Evolutionary conservation across 2,797 vertebrate genomes (phyloP).

Genomic region (Brachyalestes nurse): DNA sequence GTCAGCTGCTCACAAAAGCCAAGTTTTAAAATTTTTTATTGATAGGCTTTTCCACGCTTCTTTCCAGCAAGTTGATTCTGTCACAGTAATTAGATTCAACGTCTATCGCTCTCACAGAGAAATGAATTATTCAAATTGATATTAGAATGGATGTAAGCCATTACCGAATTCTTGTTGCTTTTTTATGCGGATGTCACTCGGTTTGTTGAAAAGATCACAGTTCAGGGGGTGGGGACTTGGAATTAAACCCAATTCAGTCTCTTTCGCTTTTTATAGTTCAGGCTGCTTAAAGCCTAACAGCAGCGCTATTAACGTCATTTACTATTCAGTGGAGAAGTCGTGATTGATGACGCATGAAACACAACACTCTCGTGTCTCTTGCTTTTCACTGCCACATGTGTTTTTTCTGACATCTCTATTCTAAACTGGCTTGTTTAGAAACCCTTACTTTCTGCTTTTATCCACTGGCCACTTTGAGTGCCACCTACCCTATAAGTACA

Average conservation of each 20-base stretch:
- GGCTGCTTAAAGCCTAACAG: constrained; percentile 11
- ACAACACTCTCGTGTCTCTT: not conserved
- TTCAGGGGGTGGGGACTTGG: not conserved
- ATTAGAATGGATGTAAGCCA: constrained; percentile 53
- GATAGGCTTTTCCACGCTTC: constrained; percentile 21
- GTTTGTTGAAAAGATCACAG: constrained; percentile 43
- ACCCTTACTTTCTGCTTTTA: not conserved
- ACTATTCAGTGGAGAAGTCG: constrained; percentile 7
- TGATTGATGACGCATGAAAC: constrained; percentile 26
- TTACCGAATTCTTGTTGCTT: constrained; percentile 52
- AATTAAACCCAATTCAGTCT: constrained; percentile 54
- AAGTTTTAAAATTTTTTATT: constrained; percentile 30
- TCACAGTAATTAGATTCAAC: constrained; percentile 55
- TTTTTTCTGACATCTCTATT: not conserved
- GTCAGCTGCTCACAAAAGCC: constrained; percentile 26
- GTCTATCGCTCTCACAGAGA: constrained; percentile 40
- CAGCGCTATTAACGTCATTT: constrained; percentile 25
- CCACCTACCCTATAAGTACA: not conserved
- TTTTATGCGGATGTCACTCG: constrained; percentile 53
- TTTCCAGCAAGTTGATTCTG: constrained; percentile 39
- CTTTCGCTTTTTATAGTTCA: constrained; percentile 27
- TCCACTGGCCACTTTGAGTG: not conserved
- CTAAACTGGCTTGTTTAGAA: not conserved
- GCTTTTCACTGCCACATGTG: not conserved
- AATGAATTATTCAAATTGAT: constrained; percentile 53